Evolutionary conservation across 2,888 invertebrate species (phyloP).

Genomic region (Panzeria rudis): DNA sequence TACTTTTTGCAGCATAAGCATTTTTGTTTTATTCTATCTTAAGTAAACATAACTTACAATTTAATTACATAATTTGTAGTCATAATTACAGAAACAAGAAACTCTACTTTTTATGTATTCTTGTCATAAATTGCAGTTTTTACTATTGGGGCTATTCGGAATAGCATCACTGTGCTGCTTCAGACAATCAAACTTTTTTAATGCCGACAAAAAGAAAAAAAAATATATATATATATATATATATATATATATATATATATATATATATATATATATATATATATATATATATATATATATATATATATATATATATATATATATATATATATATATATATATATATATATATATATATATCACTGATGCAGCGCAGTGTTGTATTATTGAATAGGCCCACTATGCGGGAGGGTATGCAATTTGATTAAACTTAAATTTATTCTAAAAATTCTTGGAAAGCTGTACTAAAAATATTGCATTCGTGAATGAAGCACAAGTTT

Average conservation of each 20-base stretch:
- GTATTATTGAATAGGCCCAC: too few relatives aligned
- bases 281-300: too few relatives aligned
- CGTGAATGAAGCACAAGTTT: not conserved
- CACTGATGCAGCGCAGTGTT: too few relatives aligned
- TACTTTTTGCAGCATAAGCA: slow-evolving; percentile 59
- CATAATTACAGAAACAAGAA: slow-evolving; percentile 54
- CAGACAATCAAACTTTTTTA: too few relatives aligned
- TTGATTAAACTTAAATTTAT: not conserved
- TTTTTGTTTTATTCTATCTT: slow-evolving; percentile 58
- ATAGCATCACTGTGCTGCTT: too few relatives aligned
- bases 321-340: too few relatives aligned
- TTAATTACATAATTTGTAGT: slow-evolving; percentile 50
- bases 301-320: too few relatives aligned
- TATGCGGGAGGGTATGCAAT: not conserved
- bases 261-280: too few relatives aligned
- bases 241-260: too few relatives aligned
- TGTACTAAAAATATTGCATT: not conserved
- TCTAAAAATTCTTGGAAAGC: not conserved
- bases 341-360: too few relatives aligned
- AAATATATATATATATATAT: too few relatives aligned
- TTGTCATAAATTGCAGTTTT: slow-evolving; percentile 35
- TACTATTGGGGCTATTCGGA: slow-evolving; percentile 8
- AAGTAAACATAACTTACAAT: slow-evolving; percentile 64
- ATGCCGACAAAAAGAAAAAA: too few relatives aligned
- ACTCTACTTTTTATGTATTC: slow-evolving; percentile 8